Conservation (phyloP, 2,797 vertebrate genomes). For the Aplochiton taeniatus region DNA sequence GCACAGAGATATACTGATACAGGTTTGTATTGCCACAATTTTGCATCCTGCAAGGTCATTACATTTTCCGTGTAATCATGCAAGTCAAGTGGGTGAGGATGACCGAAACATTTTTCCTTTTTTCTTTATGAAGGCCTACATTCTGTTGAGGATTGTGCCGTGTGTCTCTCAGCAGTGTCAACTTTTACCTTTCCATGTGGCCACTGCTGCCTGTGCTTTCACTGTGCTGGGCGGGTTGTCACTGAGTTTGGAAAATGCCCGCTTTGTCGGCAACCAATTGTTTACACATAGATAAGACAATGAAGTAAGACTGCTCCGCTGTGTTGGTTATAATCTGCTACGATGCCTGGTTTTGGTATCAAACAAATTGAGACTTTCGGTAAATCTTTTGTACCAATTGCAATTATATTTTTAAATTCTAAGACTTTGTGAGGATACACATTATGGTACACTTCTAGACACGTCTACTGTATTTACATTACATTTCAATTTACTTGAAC, state of each 20-base stretch:
- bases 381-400: too few species aligned
- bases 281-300: not conserved
- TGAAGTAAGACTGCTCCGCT: not conserved
- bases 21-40: slow-evolving; percentile 1
- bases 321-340: too few species aligned
- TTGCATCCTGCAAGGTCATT: not conserved
- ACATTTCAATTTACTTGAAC: too few species aligned
- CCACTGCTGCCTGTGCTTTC: slow-evolving; percentile 52
- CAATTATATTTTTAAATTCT: too few species aligned
- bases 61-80: too few species aligned
- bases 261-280: slow-evolving; percentile 38
- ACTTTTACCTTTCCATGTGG: slow-evolving; percentile 45
- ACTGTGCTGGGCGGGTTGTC: slow-evolving; percentile 41
- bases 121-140: not conserved
- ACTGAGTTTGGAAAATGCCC: slow-evolving; percentile 47
- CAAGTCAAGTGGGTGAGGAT: not conserved
- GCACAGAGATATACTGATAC: not conserved
- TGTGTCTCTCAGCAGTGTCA: slow-evolving; percentile 36
- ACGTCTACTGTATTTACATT: too few species aligned
- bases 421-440: too few species aligned
- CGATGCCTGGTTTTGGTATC: too few species aligned
- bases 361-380: too few species aligned
- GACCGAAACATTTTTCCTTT: not conserved
- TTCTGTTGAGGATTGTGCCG: slow-evolving; percentile 29
- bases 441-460: too few species aligned